These are phyloP conservation scores for Platynereis dumerilii DNA, from an alignment of 2,888 invertebrate species.

Conservation along the genomic window DNA sequence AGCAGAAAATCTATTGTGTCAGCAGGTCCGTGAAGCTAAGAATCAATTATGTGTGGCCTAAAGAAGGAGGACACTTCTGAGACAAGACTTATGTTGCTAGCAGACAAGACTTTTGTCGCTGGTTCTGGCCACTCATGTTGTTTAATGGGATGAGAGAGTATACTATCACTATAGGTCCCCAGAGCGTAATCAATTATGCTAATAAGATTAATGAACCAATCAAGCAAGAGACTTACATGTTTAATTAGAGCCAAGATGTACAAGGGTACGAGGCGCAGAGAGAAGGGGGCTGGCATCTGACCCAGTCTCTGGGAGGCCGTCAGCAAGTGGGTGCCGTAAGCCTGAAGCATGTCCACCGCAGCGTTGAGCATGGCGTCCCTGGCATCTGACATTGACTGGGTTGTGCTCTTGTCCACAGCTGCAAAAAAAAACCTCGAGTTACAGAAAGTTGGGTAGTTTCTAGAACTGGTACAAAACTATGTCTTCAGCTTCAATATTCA, in stretches of 20 bases:
- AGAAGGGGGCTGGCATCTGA: constrained; percentile 78
- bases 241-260: constrained; percentile 89
- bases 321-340: constrained; percentile 71
- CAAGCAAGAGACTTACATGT: constrained; percentile 71
- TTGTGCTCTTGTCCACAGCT: constrained; percentile 89
- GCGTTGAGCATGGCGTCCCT: constrained; percentile 96
- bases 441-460: not conserved
- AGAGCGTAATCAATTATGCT: no score
- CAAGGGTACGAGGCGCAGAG: constrained; percentile 83
- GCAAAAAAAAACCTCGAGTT: constrained; percentile 37
- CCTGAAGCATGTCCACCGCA: constrained; percentile 84
- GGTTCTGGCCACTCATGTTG: no score
- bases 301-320: constrained; percentile 65
- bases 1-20: no score
- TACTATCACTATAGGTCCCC: no score
- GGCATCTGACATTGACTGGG: constrained; percentile 88
- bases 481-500: not conserved
- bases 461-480: not conserved
- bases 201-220: no score
- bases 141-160: no score
- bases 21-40: no score
- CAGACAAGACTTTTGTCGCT: no score
- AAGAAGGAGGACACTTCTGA: no score
- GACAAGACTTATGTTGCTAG: no score
- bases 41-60: no score